These are phyloP conservation scores for Anabas testudineus DNA, from an alignment of 2,797 vertebrate species.

Conservation along the genomic window DNA sequence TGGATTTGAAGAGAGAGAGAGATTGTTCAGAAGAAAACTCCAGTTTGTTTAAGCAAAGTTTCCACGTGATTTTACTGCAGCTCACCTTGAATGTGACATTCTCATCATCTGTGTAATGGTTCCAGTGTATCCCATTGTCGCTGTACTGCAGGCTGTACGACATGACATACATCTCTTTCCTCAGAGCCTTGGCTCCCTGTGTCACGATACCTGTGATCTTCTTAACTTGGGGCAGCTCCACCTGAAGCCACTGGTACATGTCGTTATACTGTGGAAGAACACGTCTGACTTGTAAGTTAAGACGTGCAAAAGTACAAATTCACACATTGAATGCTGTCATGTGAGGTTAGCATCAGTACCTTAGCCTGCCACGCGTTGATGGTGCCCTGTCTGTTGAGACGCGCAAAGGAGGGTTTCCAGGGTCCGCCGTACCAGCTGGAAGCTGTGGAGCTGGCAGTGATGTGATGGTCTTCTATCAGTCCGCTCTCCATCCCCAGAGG, in stretches of 20 bases:
- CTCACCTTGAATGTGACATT: constrained; percentile 86
- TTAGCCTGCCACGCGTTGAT: constrained; percentile 94
- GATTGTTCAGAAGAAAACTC: background rate
- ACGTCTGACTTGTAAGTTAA: no score
- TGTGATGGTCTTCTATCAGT: constrained; percentile 83
- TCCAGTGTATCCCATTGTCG: constrained; percentile 87
- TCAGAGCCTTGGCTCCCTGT: constrained; percentile 89
- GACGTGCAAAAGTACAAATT: no score
- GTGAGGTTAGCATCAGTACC: constrained; percentile 77
- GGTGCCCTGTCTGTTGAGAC: constrained; percentile 89
- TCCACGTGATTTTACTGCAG: background rate
- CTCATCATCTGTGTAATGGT: constrained; percentile 83
- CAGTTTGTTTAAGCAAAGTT: background rate
- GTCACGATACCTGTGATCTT: constrained; percentile 94
- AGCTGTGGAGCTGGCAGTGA: constrained; percentile 90
- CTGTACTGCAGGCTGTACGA: constrained; percentile 88
- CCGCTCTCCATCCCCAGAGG: constrained; percentile 92
- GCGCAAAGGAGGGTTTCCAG: constrained; percentile 89
- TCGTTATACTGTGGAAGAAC: constrained; percentile 83
- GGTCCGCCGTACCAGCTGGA: constrained; percentile 84
- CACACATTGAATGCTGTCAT: no score
- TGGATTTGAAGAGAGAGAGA: constrained; percentile 61
- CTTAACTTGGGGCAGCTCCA: constrained; percentile 88
- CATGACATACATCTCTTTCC: constrained; percentile 88
- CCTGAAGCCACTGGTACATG: constrained; percentile 92